phyloP scores from a whole-genome alignment of 1,140 invertebrate species.

The Druon quercuslanigerum region DNA sequence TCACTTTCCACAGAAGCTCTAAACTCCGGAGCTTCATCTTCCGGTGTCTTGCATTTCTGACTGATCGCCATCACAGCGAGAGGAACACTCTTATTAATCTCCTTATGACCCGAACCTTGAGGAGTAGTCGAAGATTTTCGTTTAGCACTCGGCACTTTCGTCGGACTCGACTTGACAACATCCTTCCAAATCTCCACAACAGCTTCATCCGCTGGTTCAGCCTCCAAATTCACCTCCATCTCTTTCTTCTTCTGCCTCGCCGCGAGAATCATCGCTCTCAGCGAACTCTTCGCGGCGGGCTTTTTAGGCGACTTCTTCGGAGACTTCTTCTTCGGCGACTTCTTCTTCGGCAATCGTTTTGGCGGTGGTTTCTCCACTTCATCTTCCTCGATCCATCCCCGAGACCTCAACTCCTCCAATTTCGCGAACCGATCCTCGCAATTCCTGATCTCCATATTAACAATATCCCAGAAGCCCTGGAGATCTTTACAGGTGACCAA shows the following conservation, averaged over 20 bases:
- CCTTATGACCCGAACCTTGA: neutral
- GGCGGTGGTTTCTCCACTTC: constrained; percentile 60
- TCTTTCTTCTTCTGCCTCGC: constrained; percentile 56
- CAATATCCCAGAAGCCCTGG: constrained; percentile 87
- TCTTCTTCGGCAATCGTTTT: constrained; percentile 48
- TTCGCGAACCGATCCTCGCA: constrained; percentile 77
- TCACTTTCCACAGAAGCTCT: neutral
- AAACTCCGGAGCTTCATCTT: neutral
- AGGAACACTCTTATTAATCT: constrained; percentile 43
- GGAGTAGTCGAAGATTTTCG: constrained; percentile 31
- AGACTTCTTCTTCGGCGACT: constrained; percentile 34
- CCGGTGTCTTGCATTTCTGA: constrained; percentile 63
- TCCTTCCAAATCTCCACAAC: constrained; percentile 39
- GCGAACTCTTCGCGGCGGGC: constrained; percentile 45
- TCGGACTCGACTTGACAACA: constrained; percentile 22
- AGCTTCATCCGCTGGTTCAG: neutral
- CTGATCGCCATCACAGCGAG: constrained; percentile 63
- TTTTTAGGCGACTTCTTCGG: constrained; percentile 13
- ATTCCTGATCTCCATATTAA: constrained; percentile 80
- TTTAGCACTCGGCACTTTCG: neutral
- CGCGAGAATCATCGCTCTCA: constrained; percentile 62
- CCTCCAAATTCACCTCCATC: constrained; percentile 8
- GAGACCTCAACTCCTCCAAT: constrained; percentile 71
- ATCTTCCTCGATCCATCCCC: constrained; percentile 76
- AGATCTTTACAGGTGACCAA: constrained; percentile 80